Percentiles rank a stretch among this genome's conserved stretches.
Evolutionary conservation across 2,797 vertebrate genomes (phyloP).

Genomic region (Coreius guichenoti): DNA sequence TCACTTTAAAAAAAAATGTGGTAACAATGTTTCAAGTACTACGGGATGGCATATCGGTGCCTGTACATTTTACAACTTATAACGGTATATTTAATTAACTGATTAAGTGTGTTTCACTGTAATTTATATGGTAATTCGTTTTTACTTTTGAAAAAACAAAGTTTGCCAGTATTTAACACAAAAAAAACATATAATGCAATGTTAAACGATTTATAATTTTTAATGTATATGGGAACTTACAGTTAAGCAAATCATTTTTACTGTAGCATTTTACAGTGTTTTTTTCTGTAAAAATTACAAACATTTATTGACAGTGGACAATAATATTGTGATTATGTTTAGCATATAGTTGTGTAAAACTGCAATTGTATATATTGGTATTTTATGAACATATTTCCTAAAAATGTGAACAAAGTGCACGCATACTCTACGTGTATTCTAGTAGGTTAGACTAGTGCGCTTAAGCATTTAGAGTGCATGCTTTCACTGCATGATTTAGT

Average conservation of each 20-base stretch:
- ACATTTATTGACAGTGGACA: neutral
- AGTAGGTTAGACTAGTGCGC: no score
- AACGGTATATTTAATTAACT: neutral
- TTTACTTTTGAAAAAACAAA: neutral
- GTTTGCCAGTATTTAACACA: neutral
- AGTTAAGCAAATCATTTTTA: neutral
- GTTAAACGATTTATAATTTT: neutral
- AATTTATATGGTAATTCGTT: neutral
- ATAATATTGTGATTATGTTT: neutral
- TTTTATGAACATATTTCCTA: neutral
- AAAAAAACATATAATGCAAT: neutral
- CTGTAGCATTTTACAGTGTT: neutral
- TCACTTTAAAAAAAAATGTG: no score
- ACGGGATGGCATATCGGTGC: neutral
- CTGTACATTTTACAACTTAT: neutral
- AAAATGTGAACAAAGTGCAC: neutral
- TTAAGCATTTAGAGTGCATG: no score
- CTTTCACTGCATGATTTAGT: no score
- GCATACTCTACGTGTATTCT: no score
- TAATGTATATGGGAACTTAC: neutral
- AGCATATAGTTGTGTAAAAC: neutral
- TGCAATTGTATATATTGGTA: neutral
- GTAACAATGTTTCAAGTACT: neutral
- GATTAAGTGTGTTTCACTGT: neutral
- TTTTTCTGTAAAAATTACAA: neutral